Percentiles rank a stretch among this genome's conserved stretches.
These are phyloP conservation scores for Catharus minimus DNA, from an alignment of 2,113 vertebrate species.

Conservation along the genomic window DNA sequence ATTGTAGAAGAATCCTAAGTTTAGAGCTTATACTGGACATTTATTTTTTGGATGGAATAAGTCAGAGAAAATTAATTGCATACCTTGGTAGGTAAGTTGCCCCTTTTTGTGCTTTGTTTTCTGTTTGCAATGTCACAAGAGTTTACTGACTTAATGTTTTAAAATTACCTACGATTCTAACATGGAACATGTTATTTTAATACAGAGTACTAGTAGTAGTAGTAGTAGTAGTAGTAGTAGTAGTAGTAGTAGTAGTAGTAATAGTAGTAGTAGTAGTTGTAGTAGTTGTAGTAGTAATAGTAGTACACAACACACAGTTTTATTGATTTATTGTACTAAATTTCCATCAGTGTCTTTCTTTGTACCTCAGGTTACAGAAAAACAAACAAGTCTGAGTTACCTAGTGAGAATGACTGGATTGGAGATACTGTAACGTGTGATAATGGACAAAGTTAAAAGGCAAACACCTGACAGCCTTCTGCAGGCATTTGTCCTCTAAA, in stretches of 20 bases:
- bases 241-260: neutral
- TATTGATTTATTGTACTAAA: neutral
- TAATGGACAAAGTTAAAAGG: neutral
- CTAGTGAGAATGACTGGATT: neutral
- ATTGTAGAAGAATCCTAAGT: neutral
- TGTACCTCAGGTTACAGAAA: neutral
- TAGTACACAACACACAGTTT: neutral
- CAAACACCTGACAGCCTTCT: neutral
- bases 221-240: no score
- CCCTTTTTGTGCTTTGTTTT: neutral
- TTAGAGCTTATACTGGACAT: neutral
- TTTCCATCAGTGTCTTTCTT: neutral
- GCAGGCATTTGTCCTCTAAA: neutral
- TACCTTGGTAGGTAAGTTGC: fast-evolving
- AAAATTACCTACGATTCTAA: neutral
- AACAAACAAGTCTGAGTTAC: neutral
- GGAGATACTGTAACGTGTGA: neutral
- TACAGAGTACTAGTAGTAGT: neutral
- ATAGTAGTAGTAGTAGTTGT: no score
- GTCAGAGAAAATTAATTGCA: neutral
- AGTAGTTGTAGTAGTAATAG: neutral
- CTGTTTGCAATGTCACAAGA: neutral
- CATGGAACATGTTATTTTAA: neutral
- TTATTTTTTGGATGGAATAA: neutral
- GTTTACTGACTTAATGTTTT: neutral